These are phyloP conservation scores for Cryptocheilus praepositus DNA, from an alignment of 2,888 invertebrate species.

Conservation along the genomic window DNA sequence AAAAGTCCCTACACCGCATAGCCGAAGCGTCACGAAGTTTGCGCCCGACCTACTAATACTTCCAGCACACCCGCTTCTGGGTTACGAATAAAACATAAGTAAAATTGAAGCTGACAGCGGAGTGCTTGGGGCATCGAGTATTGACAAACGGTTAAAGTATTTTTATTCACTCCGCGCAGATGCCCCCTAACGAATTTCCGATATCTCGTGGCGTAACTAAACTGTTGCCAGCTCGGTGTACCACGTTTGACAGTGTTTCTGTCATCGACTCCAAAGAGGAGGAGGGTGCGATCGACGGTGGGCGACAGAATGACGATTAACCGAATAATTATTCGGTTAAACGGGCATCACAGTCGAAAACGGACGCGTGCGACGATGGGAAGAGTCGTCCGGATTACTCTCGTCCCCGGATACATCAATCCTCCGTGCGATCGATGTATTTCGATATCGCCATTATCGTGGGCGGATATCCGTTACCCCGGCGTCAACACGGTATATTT, in stretches of 20 bases:
- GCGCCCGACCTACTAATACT: too few relatives aligned
- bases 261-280: too few relatives aligned
- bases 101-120: too few relatives aligned
- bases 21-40: too few relatives aligned
- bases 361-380: conserved; percentile 8
- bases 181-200: too few relatives aligned
- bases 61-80: too few relatives aligned
- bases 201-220: background rate
- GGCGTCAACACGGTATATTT: conserved; percentile 5
- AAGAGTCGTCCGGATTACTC: conserved; percentile 22
- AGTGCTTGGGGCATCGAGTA: background rate
- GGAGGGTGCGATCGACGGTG: background rate
- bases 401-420: conserved; percentile 33
- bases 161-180: too few relatives aligned
- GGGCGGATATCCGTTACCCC: conserved; percentile 2
- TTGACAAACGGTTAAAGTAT: too few relatives aligned
- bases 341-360: conserved; percentile 28
- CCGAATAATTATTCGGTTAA: conserved; percentile 46
- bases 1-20: too few relatives aligned
- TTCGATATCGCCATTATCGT: background rate
- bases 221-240: background rate
- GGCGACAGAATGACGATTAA: conserved; percentile 39
- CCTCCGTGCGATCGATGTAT: conserved; percentile 22
- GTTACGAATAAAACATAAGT: background rate
- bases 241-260: conserved; percentile 2